phyloP scores from a whole-genome alignment of 2,113 vertebrate genomes.

The Toxotes chatareus region DNA sequence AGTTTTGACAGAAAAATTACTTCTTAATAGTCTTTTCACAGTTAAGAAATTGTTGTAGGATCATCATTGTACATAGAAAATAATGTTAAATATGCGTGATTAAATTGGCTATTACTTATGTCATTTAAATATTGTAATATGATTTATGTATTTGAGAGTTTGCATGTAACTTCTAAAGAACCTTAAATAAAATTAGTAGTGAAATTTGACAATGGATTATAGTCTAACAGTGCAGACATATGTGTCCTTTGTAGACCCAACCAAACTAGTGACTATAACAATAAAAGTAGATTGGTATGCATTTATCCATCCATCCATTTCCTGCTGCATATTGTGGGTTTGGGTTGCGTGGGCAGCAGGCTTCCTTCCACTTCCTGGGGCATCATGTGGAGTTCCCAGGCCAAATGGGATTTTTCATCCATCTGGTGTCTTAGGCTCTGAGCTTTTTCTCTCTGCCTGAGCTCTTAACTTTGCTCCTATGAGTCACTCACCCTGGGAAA shows the following conservation, averaged over 20 bases:
- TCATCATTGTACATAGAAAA: neutral
- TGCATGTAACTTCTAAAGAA: neutral
- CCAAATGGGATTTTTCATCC: slow-evolving; percentile 21
- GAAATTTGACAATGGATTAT: neutral
- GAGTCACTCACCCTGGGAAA: neutral
- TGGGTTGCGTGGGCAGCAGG: neutral
- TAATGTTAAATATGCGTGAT: neutral
- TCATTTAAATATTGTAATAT: neutral
- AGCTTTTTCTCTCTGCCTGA: neutral
- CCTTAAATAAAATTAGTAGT: neutral
- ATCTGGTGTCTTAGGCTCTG: neutral
- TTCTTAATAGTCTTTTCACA: neutral
- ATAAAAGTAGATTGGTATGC: neutral
- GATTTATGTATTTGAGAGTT: neutral
- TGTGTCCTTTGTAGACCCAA: neutral
- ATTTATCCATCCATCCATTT: slow-evolving; percentile 1
- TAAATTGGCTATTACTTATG: neutral
- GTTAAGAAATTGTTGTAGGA: neutral
- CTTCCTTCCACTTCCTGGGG: neutral
- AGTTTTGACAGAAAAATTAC: neutral
- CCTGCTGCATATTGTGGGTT: slow-evolving; percentile 4
- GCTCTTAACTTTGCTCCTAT: neutral
- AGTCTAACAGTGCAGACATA: neutral
- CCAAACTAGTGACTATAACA: slow-evolving; percentile 16
- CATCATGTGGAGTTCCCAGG: slow-evolving; percentile 1